Percentiles rank a stretch among this genome's conserved stretches.
phyloP scores from a whole-genome alignment of 2,888 invertebrate species.

The Diaprepes abbreviatus region DNA sequence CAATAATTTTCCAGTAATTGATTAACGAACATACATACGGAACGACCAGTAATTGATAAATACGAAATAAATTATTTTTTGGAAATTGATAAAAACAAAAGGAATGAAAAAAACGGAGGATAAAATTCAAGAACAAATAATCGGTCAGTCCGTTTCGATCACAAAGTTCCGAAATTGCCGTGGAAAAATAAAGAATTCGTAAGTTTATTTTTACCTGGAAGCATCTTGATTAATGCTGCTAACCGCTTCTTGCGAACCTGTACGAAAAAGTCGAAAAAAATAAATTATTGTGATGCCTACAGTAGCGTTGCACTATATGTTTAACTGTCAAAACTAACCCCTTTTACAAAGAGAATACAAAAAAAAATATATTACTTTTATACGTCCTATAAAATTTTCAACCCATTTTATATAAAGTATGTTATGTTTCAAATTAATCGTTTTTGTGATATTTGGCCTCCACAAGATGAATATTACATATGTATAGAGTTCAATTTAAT shows the following conservation, averaged over 20 bases:
- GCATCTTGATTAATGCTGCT: conserved; percentile 48
- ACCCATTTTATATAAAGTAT: no score
- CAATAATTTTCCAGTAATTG: no score
- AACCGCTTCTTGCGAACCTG: conserved; percentile 50
- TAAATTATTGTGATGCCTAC: conserved; percentile 36
- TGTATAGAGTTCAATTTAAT: no score
- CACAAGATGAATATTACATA: no score
- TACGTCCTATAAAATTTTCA: no score
- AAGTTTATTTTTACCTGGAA: conserved; percentile 50
- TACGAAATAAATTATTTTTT: not conserved
- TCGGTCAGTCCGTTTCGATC: conserved; percentile 36
- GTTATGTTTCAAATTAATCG: no score
- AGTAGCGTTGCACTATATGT: conserved; percentile 34
- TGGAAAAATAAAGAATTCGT: conserved; percentile 46
- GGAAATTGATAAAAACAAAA: conserved; percentile 20
- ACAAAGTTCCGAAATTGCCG: conserved; percentile 44
- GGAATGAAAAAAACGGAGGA: conserved; percentile 8
- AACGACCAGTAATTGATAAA: no score
- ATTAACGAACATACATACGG: no score
- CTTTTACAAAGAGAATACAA: no score
- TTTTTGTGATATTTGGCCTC: no score
- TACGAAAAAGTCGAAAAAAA: conserved; percentile 49
- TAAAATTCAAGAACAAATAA: conserved; percentile 35
- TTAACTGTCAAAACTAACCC: no score
- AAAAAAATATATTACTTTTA: no score